Base-by-base conservation (phyloP, 2,797 vertebrate species). In the Rhodeus uyekii region DNA sequence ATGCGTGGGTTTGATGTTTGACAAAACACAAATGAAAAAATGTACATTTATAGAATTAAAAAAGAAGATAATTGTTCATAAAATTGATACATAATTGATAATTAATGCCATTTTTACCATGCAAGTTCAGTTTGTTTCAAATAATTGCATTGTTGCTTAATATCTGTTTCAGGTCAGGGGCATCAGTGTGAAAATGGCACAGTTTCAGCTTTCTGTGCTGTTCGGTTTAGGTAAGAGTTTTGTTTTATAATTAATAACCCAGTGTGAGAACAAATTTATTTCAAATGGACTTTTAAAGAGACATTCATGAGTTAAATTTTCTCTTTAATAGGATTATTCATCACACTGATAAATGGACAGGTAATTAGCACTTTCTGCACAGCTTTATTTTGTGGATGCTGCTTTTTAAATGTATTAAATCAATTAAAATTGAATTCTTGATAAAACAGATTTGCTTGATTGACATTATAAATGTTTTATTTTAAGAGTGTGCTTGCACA, bases 191-290 rank as follows among this genome's bases (percentile, higher is more conserved):
- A 74, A 48, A 75, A 85, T 85, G 84, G 39, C 34, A 19, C 29
- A 61, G 12, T 32, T 46, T 53, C 80, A 64, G 12, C 29, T 80
- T 38, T 73, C 24, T 5, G 42, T 44, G 16, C 72, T 86, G 2
- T n/a, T 83, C 18, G 39, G 18, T 65, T 77, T 83, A 29, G 82
- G 85, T 84, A 65, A 58, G 82, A 67, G 13, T 73, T 39, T 24
- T n/a, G 4, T 44, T 48, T 12, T 29, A 1, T 68, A 14, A 5
- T 24, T 44, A 48, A 46, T n/a, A 10, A 22, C 27, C 13, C 6
- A 55, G 27, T 48, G 8, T 16, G 13, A 27, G 8, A 38, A 19
- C 39, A 12, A 2, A 22, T 27, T 24, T 36, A n/a, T n/a, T 24
- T 61, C 42, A 8, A 36, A n/a, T 48, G 32, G 5, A 34, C 18